These are phyloP conservation scores for Chironomus tentans DNA, from an alignment of 2,888 invertebrate genomes.

Conservation along the genomic window DNA sequence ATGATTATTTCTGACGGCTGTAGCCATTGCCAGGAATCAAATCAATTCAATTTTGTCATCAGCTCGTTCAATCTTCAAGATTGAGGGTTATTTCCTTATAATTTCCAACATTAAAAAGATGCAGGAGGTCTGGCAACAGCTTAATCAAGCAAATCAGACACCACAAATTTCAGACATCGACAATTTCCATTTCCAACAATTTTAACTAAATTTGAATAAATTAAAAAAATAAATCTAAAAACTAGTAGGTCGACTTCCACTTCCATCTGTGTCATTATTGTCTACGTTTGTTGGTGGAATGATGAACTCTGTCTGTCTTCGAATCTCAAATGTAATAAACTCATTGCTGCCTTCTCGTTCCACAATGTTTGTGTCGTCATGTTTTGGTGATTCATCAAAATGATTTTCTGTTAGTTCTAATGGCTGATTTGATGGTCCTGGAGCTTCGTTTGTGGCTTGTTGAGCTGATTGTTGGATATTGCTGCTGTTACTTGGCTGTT, in stretches of 20 bases:
- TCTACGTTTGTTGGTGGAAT: not conserved
- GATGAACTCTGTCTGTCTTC: not conserved
- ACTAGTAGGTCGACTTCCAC: constrained; percentile 2
- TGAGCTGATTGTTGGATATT: not conserved
- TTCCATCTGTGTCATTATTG: not conserved
- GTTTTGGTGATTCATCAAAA: not conserved
- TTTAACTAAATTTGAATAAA: not conserved
- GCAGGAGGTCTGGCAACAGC: no score
- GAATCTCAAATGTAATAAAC: constrained; percentile 16
- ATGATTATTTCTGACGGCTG: no score
- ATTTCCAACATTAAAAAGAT: no score
- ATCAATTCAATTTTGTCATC: no score
- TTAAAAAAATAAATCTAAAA: not conserved
- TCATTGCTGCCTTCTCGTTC: constrained; percentile 9
- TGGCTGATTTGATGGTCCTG: not conserved
- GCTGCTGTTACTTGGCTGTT: not conserved
- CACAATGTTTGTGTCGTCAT: not conserved
- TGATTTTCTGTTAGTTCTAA: constrained; percentile 18
- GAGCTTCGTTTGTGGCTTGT: not conserved
- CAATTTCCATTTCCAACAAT: no score
- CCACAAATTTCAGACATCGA: no score
- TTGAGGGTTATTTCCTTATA: no score
- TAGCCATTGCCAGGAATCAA: no score
- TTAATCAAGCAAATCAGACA: no score
- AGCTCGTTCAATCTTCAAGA: no score